Evolutionary conservation across 2,888 invertebrate genomes (phyloP).

Genomic region (Athrips mouffetella): DNA sequence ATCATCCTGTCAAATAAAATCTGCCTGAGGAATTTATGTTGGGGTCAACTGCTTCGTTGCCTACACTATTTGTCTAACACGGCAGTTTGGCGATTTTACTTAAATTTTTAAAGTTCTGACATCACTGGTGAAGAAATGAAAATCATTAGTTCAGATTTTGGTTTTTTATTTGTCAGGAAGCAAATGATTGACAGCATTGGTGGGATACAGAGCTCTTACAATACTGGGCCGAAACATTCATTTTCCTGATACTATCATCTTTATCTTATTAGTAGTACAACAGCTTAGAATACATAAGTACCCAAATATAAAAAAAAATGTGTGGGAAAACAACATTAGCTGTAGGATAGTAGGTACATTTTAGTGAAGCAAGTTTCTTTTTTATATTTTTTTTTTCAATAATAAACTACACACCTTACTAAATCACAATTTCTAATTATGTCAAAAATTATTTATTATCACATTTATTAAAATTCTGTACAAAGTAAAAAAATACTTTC

Average conservation of each 20-base stretch:
- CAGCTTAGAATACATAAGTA: constrained; percentile 70
- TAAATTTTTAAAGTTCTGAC: not conserved
- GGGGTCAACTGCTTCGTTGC: no score
- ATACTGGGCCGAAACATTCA: constrained; percentile 69
- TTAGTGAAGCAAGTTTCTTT: constrained; percentile 67
- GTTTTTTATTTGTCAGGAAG: constrained; percentile 77
- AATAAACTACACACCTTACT: constrained; percentile 72
- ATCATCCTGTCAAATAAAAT: no score
- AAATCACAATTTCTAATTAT: constrained; percentile 76
- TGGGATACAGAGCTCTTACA: constrained; percentile 73
- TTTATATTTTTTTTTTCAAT: constrained; percentile 42
- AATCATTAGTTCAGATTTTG: constrained; percentile 59
- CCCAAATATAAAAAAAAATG: constrained; percentile 63
- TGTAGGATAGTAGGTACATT: constrained; percentile 53
- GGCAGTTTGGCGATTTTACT: not conserved
- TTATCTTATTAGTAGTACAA: constrained; percentile 69
- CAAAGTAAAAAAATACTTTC: constrained; percentile 76
- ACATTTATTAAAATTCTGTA: constrained; percentile 73
- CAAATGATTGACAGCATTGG: constrained; percentile 78
- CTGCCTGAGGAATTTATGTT: no score
- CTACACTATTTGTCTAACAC: no score
- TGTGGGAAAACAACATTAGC: constrained; percentile 66
- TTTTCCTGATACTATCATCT: constrained; percentile 56
- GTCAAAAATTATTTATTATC: constrained; percentile 75
- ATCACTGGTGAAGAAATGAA: constrained; percentile 22